Percentiles rank a stretch among this genome's conserved stretches.
phyloP scores from a whole-genome alignment of 1,140 invertebrate genomes.

The Sitodiplosis mosellana region DNA sequence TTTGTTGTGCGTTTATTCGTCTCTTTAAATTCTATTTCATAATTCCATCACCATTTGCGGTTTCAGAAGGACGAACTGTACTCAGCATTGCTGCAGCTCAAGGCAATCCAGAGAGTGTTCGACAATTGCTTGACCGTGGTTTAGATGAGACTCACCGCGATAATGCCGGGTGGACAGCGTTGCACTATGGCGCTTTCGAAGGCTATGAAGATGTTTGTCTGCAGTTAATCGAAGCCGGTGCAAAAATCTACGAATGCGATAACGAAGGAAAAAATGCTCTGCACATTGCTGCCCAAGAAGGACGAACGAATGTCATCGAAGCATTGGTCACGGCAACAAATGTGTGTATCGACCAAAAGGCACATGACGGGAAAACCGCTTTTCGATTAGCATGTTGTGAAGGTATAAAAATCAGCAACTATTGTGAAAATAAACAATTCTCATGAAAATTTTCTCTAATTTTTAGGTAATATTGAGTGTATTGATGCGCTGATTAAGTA shows the following conservation, averaged over 20 bases:
- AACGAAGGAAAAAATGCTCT: constrained; percentile 87
- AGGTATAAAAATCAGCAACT: constrained; percentile 3
- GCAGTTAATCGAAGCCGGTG: constrained; percentile 75
- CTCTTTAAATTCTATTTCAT: too few species aligned
- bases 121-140: constrained; percentile 71
- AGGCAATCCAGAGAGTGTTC: constrained; percentile 68
- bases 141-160: constrained; percentile 80
- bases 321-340: constrained; percentile 18
- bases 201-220: constrained; percentile 75
- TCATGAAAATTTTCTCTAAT: not conserved
- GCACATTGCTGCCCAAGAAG: constrained; percentile 76
- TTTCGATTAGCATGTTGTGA: constrained; percentile 40
- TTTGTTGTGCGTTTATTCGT: too few species aligned
- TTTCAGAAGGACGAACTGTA: constrained; percentile 75
- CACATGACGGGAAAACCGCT: constrained; percentile 87
- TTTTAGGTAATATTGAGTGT: constrained; percentile 57
- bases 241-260: constrained; percentile 76
- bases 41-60: too few species aligned
- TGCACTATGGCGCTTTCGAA: constrained; percentile 87
- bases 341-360: constrained; percentile 55
- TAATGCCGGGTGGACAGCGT: constrained; percentile 83
- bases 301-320: constrained; percentile 30
- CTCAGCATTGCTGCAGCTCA: constrained; percentile 73
- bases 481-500: constrained; percentile 51
- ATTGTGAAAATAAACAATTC: not conserved